Base-by-base conservation (phyloP, 2,113 vertebrate genomes). In the Cygnus atratus region DNA sequence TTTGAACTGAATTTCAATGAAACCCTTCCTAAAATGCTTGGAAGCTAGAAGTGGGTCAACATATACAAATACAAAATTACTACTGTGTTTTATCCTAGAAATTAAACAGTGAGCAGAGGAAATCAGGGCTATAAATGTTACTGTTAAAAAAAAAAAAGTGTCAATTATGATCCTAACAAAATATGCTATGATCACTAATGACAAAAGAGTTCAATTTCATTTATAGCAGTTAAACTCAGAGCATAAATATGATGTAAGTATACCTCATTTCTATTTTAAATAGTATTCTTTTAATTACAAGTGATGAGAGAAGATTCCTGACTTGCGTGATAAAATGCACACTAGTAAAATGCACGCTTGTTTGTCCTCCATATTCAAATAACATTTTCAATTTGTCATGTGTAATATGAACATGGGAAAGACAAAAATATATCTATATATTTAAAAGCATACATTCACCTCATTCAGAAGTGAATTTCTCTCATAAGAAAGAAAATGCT, bases 1-100 rank as follows among this genome's bases (percentile, higher is more conserved):
- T 98, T 97, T 95, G 84, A 97, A 98, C 93, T 98, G 98, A 98
- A 99, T 99, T 99, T 98, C 98, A 99, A 98, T 99, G 98, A 98
- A 98, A 98, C 76, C 80, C 91, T 97, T 98, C 96, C 98, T 98
- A 98, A 98, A 98, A 98, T 98, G 98, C 96, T 98, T 97, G 97
- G 90, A 97, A 97, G 96, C 95, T 96, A 98, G 95, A 98, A 96
- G 92, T 26, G 98, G 97, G 98, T 97, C 97, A 98, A 77, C 20
- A 81, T 92, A 50, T 20, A 93, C 95, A 97, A 88, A 71, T 25
- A 87, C 3, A 44, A 74, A 95, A 90, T 89, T 86, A n/a, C 81
- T 90, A 9, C 33, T 63, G 2, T 57, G 11, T 33, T 88, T 89
- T 88, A 84, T 10, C 84, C 41, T 82, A 26, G 46, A 91, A 96